Conservation (phyloP, 2,797 vertebrate genomes). For the Acrossocheilus wenchowensis region DNA sequence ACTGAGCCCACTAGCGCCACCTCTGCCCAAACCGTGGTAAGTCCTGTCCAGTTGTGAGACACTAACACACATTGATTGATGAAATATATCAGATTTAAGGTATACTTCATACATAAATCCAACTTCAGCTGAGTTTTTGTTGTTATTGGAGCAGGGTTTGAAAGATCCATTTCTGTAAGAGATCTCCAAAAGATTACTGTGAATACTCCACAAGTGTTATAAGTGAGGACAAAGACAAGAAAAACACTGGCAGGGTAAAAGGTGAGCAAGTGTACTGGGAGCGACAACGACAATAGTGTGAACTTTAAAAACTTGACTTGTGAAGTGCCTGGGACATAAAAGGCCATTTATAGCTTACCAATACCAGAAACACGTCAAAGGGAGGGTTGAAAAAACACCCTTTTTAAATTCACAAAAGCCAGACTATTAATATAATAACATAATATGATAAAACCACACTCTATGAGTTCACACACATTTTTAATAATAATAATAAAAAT, state of each 20-base stretch:
- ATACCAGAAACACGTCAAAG: constrained; percentile 71
- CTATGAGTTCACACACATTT: constrained; percentile 47
- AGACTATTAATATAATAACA: constrained; percentile 71
- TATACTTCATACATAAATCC: constrained; percentile 62
- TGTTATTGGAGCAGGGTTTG: constrained; percentile 70
- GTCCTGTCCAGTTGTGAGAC: constrained; percentile 47
- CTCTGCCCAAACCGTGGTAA: constrained; percentile 51
- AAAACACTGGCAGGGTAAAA: constrained; percentile 23
- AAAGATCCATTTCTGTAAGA: constrained; percentile 52
- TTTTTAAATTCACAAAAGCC: constrained; percentile 72
- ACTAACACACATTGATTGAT: constrained; percentile 54
- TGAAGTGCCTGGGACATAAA: constrained; percentile 64
- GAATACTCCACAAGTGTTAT: constrained; percentile 47
- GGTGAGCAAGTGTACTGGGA: constrained; percentile 64
- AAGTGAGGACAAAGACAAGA: constrained; percentile 47
- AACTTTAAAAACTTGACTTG: constrained; percentile 56
- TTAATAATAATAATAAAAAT: too few species aligned
- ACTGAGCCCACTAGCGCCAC: constrained; percentile 33
- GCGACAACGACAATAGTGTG: constrained; percentile 68
- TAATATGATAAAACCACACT: constrained; percentile 59
- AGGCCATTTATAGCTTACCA: constrained; percentile 74
- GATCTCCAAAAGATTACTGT: constrained; percentile 62
- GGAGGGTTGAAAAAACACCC: constrained; percentile 67
- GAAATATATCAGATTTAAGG: constrained; percentile 53
- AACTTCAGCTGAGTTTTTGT: constrained; percentile 77